Conservation (phyloP, 92 coral and sea anemone species). For the Actinostola sp. region DNA sequence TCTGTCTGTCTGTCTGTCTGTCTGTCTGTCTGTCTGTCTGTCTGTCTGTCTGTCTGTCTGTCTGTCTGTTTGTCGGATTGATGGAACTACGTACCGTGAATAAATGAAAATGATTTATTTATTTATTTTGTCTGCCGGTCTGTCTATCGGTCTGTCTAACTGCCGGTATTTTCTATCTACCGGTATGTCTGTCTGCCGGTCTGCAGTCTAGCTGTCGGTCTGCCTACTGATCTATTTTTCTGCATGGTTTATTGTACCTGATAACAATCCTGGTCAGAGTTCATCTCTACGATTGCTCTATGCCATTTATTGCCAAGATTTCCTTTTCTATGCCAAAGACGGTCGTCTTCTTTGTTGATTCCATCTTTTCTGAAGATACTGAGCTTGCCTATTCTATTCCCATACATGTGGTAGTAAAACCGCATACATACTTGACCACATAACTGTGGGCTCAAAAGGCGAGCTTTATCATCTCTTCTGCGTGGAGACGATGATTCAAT, state of each 20-base stretch:
- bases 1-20: too few species aligned
- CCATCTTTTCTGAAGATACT: slow-evolving; percentile 50
- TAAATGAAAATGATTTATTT: too few species aligned
- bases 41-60: too few species aligned
- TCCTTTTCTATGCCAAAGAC: slow-evolving; percentile 68
- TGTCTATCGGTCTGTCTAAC: too few species aligned
- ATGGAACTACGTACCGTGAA: too few species aligned
- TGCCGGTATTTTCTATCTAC: too few species aligned
- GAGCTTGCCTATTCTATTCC: slow-evolving; percentile 62
- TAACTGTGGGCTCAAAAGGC: slow-evolving; percentile 71
- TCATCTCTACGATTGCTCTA: slow-evolving; percentile 46
- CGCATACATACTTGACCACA: slow-evolving; percentile 82
- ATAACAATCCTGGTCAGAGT: slow-evolving; percentile 61
- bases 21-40: too few species aligned
- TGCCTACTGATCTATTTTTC: background rate
- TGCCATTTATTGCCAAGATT: slow-evolving; percentile 73
- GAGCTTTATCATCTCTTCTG: slow-evolving; percentile 59
- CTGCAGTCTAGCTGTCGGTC: background rate
- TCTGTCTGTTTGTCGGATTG: too few species aligned
- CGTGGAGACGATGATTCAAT: slow-evolving; percentile 74
- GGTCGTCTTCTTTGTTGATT: slow-evolving; percentile 27
- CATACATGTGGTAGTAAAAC: slow-evolving; percentile 88
- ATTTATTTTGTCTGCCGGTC: too few species aligned
- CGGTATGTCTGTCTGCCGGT: too few species aligned
- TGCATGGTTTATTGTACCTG: slow-evolving; percentile 34